A percentile compares a stretch with the other conserved stretches of the same genome.
Evolutionary conservation across 92 coral and sea anemone genomes (phyloP).

Genomic region (Heteractis magnifica): DNA sequence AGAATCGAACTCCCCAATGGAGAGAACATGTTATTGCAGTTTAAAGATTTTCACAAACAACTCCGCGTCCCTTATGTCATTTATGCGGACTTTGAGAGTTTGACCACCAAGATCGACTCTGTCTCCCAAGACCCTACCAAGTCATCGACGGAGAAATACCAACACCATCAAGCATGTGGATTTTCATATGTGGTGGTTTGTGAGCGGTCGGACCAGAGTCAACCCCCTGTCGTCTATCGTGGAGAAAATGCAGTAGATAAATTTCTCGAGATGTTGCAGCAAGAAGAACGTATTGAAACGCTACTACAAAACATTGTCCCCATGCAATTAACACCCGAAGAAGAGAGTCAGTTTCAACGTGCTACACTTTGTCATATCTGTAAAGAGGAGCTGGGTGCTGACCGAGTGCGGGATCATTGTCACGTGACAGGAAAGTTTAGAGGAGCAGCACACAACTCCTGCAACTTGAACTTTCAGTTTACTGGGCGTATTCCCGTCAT

Average conservation of each 20-base stretch:
- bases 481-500: too few species aligned
- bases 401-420: constrained; percentile 37
- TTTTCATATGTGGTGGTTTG: constrained; percentile 8
- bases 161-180: not conserved
- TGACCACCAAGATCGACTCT: constrained; percentile 25
- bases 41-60: constrained; percentile 45
- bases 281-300: constrained; percentile 13
- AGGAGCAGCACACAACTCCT: too few species aligned
- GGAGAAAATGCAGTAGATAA: constrained; percentile 6
- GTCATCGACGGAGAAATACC: constrained; percentile 12
- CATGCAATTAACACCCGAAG: constrained; percentile 19
- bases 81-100: constrained; percentile 20
- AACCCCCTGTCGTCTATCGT: constrained; percentile 15
- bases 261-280: not conserved
- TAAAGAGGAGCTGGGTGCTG: constrained; percentile 9
- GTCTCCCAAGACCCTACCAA: constrained; percentile 20
- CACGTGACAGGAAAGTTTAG: too few species aligned
- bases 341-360: not conserved
- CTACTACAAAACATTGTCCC: constrained; percentile 21
- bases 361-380: constrained; percentile 36
- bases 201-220: not conserved
- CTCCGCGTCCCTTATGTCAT: constrained; percentile 36
- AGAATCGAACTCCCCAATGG: constrained; percentile 34
- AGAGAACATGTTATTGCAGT: constrained; percentile 27
- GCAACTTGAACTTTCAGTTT: too few species aligned